Evolutionary conservation across 2,113 vertebrate species (phyloP).

Genomic region (Lepus europaeus): DNA sequence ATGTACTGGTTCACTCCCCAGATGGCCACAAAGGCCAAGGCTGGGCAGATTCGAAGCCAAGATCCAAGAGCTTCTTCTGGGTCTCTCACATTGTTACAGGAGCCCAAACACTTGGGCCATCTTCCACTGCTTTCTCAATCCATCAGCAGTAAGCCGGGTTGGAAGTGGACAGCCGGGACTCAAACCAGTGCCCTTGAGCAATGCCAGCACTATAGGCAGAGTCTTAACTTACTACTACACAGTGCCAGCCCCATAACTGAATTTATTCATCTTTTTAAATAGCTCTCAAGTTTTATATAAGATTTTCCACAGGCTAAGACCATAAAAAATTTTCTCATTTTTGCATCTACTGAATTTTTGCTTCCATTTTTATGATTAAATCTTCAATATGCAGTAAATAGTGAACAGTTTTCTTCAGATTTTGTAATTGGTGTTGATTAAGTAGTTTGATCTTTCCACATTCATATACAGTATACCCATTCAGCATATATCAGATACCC

Average conservation of each 20-base stretch:
- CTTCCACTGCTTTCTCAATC: too few species aligned
- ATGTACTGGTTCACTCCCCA: too few species aligned
- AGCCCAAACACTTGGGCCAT: too few species aligned
- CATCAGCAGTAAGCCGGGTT: too few species aligned
- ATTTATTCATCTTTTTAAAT: not conserved
- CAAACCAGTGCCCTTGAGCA: too few species aligned
- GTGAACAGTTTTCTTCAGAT: not conserved
- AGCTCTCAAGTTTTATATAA: not conserved
- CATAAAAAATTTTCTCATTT: not conserved
- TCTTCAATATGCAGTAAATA: not conserved
- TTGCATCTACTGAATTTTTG: not conserved
- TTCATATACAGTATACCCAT: not conserved
- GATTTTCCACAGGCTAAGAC: not conserved
- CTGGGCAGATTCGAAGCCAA: too few species aligned
- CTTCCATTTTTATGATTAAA: not conserved
- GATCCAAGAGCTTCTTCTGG: too few species aligned
- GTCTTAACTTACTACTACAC: too few species aligned
- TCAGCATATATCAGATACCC: not conserved
- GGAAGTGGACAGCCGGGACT: too few species aligned
- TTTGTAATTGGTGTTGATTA: conserved; percentile 7
- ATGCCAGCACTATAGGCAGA: too few species aligned
- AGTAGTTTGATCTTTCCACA: not conserved
- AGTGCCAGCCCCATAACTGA: not conserved
- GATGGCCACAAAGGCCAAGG: too few species aligned
- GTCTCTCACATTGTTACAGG: too few species aligned